Evolutionary conservation across 1,140 invertebrate species (phyloP).

Genomic region (Drosophila takahashii): DNA sequence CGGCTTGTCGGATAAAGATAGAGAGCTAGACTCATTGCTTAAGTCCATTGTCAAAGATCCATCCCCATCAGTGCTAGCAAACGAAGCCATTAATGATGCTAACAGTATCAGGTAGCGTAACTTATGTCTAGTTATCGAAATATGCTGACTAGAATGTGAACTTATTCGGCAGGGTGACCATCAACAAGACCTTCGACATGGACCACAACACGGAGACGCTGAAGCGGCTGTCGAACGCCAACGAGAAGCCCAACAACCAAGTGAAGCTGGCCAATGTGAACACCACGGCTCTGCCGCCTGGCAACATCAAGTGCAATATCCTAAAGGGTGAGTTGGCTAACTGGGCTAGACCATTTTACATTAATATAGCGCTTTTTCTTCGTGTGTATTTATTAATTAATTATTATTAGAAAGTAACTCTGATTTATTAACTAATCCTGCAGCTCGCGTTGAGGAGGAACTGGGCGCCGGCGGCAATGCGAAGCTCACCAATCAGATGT

Average conservation of each 20-base stretch:
- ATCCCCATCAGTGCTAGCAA: slow-evolving; percentile 85
- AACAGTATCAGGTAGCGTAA: slow-evolving; percentile 85
- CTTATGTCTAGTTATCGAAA: slow-evolving; percentile 58
- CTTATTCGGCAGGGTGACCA: slow-evolving; percentile 85
- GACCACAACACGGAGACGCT: slow-evolving; percentile 87
- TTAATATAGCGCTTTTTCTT: no score
- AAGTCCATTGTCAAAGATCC: slow-evolving; percentile 87
- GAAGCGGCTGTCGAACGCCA: slow-evolving; percentile 85
- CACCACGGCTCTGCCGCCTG: slow-evolving; percentile 91
- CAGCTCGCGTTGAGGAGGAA: slow-evolving; percentile 87
- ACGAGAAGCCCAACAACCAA: slow-evolving; percentile 89
- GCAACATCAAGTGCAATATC: slow-evolving; percentile 97
- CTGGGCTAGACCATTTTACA: no score
- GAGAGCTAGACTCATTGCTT: slow-evolving; percentile 86
- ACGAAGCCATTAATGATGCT: slow-evolving; percentile 85
- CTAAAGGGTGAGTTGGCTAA: slow-evolving; percentile 89
- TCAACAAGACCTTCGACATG: slow-evolving; percentile 87
- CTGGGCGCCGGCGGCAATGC: slow-evolving; percentile 85
- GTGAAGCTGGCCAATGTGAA: slow-evolving; percentile 86
- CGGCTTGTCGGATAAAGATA: slow-evolving; percentile 86
- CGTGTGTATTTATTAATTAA: background rate
- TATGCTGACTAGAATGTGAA: slow-evolving; percentile 17
- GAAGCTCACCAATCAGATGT: slow-evolving; percentile 86
- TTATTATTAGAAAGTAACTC: background rate
- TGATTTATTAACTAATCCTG: slow-evolving; percentile 5